Base-by-base conservation (phyloP, 2,797 vertebrate species). In the Tapera naevia region DNA sequence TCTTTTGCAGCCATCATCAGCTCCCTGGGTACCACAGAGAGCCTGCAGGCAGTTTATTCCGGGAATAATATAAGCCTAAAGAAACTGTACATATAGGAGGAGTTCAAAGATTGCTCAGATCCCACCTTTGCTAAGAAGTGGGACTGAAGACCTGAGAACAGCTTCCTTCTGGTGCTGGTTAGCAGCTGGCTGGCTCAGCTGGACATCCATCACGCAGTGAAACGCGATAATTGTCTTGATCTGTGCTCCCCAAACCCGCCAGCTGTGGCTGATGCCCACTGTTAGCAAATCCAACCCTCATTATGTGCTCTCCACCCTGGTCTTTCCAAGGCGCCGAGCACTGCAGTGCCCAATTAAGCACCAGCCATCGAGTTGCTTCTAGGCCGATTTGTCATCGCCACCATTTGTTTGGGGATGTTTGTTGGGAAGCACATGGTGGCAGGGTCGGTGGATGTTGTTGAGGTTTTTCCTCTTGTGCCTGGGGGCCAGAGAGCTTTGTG, bases 361-460 rank as follows among this genome's bases (percentile, higher is more conserved):
- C 71, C 81, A 24, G 5, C 81, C 64, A 23, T 43, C 57, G 10
- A 19, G 3, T 24, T 13, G 76, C 92, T 91, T 27, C 91, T 21
- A 21, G 91, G 95, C 86, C 1, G 0, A 9, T 53, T 81, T 95
- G 93, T 92, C 94, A 88, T 94, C 56, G 1, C 91, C 89, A 71
- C 92, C n/a, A 1, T 45, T 85, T 82, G 81, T 75, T 89, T 86
- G 89, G 89, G 85, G 83, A 80, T n/a, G 82, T 91, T 95, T 91
- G 74, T 78, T 94, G 89, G 89, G 89, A 86, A 93, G 95, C 95
- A 88, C 88, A 94, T 88, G 92, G 94, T 54, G 81, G 91, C 64
- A 65, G 82, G 94, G 94, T 91, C 92, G 91, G 73, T 87, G 91
- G 73, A 82, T 67, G 87, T 69, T 92, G 93, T n/a, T 95, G 93